These are phyloP conservation scores for Acronicta alni DNA, from an alignment of 2,888 invertebrate species.

Conservation along the genomic window DNA sequence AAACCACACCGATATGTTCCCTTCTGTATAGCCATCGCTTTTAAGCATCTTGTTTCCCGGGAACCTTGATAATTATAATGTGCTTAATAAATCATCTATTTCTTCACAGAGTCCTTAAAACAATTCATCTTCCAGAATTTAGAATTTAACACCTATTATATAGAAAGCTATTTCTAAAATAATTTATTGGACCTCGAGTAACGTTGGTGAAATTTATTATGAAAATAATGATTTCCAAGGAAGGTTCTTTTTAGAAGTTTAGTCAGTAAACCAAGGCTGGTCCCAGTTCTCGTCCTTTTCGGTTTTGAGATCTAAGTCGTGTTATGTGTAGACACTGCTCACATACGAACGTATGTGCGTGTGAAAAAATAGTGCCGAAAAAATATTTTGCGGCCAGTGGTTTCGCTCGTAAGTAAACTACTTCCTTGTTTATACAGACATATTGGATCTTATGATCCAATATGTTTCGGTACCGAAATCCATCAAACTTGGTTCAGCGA, in stretches of 20 bases:
- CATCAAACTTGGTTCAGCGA: too few species aligned
- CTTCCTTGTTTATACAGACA: too few species aligned
- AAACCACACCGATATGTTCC: not conserved
- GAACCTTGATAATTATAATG: constrained; percentile 22
- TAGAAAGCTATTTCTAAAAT: constrained; percentile 31
- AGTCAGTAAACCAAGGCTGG: constrained; percentile 31
- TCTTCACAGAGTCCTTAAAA: constrained; percentile 29
- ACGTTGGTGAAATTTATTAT: constrained; percentile 46
- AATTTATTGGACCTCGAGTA: constrained; percentile 45
- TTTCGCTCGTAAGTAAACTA: too few species aligned
- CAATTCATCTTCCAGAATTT: constrained; percentile 46
- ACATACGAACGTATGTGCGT: too few species aligned
- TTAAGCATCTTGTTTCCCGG: not conserved
- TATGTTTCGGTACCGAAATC: too few species aligned
- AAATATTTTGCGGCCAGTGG: too few species aligned
- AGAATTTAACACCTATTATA: constrained; percentile 51
- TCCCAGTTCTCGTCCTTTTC: not conserved
- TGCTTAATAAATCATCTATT: constrained; percentile 39
- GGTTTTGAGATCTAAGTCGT: constrained; percentile 7
- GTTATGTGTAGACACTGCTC: not conserved
- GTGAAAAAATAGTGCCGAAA: too few species aligned
- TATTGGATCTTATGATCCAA: too few species aligned
- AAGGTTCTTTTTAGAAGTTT: constrained; percentile 34
- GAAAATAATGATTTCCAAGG: constrained; percentile 46
- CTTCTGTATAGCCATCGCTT: not conserved